phyloP scores from a whole-genome alignment of 2,797 vertebrate genomes.

The Brachymystax lenok region DNA sequence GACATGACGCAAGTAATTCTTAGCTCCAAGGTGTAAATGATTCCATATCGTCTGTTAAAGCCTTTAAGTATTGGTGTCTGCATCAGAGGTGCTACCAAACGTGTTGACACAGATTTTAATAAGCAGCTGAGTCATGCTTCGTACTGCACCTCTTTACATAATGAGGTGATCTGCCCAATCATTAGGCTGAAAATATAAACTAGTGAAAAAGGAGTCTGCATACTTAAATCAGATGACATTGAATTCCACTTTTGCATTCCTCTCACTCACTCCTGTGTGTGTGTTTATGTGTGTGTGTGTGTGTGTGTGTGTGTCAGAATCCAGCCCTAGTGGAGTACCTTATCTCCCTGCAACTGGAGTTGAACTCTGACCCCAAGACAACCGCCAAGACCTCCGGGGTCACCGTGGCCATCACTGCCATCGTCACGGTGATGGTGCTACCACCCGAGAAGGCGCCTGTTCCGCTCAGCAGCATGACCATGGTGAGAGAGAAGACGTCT shows the following conservation, averaged over 20 bases:
- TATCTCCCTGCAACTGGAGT: constrained; percentile 80
- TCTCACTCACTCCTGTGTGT: background rate
- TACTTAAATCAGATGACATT: background rate
- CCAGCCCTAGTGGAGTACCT: constrained; percentile 83
- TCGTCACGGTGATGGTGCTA: constrained; percentile 81
- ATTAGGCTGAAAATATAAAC: background rate
- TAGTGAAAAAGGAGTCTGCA: background rate
- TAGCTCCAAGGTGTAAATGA: too few relatives aligned
- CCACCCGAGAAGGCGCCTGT: constrained; percentile 70
- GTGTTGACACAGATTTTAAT: background rate
- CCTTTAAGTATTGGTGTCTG: background rate
- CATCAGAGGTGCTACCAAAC: constrained; percentile 2
- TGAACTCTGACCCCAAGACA: constrained; percentile 79
- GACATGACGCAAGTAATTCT: too few relatives aligned
- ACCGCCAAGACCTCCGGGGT: constrained; percentile 86
- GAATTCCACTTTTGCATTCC: background rate
- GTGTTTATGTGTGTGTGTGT: too few relatives aligned
- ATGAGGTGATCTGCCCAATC: background rate
- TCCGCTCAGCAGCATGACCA: constrained; percentile 90
- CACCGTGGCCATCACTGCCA: constrained; percentile 79
- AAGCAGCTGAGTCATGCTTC: background rate
- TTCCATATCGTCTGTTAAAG: too few relatives aligned
- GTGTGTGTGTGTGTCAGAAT: constrained; percentile 68
- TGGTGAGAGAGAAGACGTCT: constrained; percentile 72
- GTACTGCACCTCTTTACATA: background rate